Percentiles rank a stretch among this genome's conserved stretches.
Evolutionary conservation across 2,113 vertebrate species (phyloP).

Genomic region (Alethe diademata): DNA sequence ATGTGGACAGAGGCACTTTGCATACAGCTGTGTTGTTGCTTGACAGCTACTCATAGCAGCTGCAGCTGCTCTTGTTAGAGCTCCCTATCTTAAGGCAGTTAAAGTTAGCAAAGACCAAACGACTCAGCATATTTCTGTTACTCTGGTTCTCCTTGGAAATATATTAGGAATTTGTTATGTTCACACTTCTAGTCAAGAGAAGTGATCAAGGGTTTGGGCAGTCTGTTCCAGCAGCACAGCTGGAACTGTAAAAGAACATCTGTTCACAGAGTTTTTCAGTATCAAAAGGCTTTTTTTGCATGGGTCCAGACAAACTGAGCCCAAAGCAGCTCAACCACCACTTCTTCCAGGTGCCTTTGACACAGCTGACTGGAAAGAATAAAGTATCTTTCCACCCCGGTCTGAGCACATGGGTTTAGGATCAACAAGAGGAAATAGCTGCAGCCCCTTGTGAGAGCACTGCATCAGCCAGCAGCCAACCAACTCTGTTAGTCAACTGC

Average conservation of each 20-base stretch:
- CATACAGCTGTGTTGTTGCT: slow-evolving; percentile 40
- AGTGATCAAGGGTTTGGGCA: not conserved
- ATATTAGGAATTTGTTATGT: not conserved
- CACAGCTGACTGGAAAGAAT: not conserved
- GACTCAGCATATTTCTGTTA: not conserved
- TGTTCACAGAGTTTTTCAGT: not conserved
- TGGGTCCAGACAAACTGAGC: not conserved
- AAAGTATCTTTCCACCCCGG: not conserved
- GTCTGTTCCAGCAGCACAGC: not conserved
- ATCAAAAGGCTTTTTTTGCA: not conserved
- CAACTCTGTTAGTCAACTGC: slow-evolving; percentile 48
- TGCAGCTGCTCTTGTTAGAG: slow-evolving; percentile 36
- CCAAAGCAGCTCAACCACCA: not conserved
- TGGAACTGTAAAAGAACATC: slow-evolving; percentile 1
- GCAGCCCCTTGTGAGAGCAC: not conserved
- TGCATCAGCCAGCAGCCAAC: not conserved
- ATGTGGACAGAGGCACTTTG: not conserved
- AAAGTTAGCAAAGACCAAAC: slow-evolving; percentile 42
- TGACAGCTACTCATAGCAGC: not conserved
- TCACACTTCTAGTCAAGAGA: not conserved
- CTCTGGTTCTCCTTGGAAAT: not conserved
- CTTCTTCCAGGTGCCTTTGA: not conserved
- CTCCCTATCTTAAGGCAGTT: slow-evolving; percentile 4
- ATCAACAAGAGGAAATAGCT: not conserved
- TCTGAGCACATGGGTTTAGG: not conserved